Base-by-base conservation (phyloP, 1,140 invertebrate genomes). In the Cherax quadricarinatus region DNA sequence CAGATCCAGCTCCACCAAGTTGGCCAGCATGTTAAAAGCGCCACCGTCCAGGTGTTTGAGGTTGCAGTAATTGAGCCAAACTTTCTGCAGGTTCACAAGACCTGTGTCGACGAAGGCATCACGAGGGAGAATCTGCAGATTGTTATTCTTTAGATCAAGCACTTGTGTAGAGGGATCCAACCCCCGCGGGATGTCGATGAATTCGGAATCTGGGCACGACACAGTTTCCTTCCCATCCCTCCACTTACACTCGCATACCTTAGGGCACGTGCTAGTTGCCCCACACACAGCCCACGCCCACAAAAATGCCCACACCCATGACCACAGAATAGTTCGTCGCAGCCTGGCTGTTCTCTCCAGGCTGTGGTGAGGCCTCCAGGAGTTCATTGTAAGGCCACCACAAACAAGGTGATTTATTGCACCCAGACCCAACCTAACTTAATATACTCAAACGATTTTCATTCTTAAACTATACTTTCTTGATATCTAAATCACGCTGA, bases 191-290 rank as follows among this genome's bases (percentile, higher is more conserved):
- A 94, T 93, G 78, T 94, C 93, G n/a, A 93, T 93, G 89, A 93
- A 94, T 75, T 93, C 89, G 97, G 96, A 97, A 82, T 97, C 96
- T 18, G 97, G 96, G 95, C 98, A 98, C 94, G 98, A 97, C 5
- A 98, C 98, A 30, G 97, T 98, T 94, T 98, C 97, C 95, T 98
- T 98, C 88, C 98, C 98, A 94, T 97, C 97, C 95, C 98, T 98
- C 98, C 98, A 98, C 95, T 98, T 98, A 95, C 98, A 98, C 92
- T 96, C 96, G 95, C 98, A 98, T 94, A 97, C 96, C 48, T 96
- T 96, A 1, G 98, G 98, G 94, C 98, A 98, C 62, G 70, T 93
- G 66, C 89, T 81, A 24, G 70, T 81, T 9, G 89, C 84, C 18
- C 85, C 90, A 30, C 84, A 85, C 73, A 89, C 90, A 6, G 75